Evolutionary conservation across 1,140 invertebrate genomes (phyloP), one percentile per base, ranked within the genome.

Genomic region (Tetraneura akinire): DNA sequence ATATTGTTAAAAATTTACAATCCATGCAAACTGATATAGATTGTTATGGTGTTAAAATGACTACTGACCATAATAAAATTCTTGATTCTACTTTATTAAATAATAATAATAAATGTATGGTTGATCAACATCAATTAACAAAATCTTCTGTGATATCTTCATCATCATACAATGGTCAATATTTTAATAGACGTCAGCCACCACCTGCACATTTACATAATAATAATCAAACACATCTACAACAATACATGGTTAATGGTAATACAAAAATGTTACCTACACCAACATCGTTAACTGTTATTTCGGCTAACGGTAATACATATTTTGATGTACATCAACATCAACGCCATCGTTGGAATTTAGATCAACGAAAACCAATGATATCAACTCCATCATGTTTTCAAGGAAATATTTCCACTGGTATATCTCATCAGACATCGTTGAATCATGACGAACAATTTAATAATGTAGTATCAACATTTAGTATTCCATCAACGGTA

Each of bases 1-100:
- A 88, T 85, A 90, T 91, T 83, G 90, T 92, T 21, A 92, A 92
- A 85, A 91, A 90, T 85, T 86, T 91, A 80, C 91, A 91, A 85
- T 88, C 86, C 18, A 80, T 81, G 51, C 78, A 73, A 23, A 71
- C 68, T 10, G 68, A 71, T 26, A n/a, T 71, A 18, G 68, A 71
- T 71, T 45, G 64, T 68, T 71, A 71, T 51, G 68, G 68, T 71
- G 47, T 71, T 29, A 71, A 71, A 71, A 71, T 71, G 45, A 71
- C n/a, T 29, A 32, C 16, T 49, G 68, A 71, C 26, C 29, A 71
- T 8, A 2, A 16, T 71, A 71, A 71, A 32, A n/a, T 21, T n/a
- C 4, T 51, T 29, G 3, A 23, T n/a, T 9, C 23, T 18, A 37
- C 2, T 51, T n/a, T 71, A 4, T 51, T 71, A 71, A 29, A 16